Evolutionary conservation across 2,113 vertebrate genomes (phyloP).

Genomic region (mouse (Mus musculus)): DNA sequence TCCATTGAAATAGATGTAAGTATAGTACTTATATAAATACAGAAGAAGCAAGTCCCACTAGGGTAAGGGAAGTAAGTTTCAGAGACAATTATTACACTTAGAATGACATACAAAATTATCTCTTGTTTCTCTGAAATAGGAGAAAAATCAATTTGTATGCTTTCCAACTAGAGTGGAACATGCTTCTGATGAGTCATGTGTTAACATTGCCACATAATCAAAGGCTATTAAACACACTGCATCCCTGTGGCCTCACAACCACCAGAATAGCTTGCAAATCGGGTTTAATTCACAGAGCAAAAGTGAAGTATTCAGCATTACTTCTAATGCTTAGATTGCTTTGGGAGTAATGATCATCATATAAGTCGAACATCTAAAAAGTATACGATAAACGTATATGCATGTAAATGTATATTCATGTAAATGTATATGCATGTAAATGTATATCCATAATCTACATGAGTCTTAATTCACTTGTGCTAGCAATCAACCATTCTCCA

Average conservation of each 20-base stretch:
- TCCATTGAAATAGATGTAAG: slow-evolving; percentile 45
- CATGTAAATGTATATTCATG: too few relatives aligned
- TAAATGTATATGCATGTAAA: background rate
- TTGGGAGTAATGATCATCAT: background rate
- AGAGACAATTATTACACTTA: background rate
- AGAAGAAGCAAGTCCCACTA: background rate
- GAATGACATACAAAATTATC: background rate
- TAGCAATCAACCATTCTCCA: background rate
- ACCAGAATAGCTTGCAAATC: slow-evolving; percentile 31
- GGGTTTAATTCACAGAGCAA: slow-evolving; percentile 56
- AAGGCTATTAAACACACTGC: slow-evolving; percentile 16
- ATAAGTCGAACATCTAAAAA: background rate
- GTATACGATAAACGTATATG: background rate
- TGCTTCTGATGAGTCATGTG: background rate
- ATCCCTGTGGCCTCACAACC: background rate
- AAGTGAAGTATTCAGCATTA: background rate
- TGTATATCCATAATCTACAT: background rate
- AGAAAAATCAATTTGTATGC: slow-evolving; percentile 19
- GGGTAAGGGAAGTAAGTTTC: slow-evolving; percentile 18
- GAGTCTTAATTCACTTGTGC: background rate
- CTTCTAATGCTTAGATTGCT: slow-evolving; percentile 26
- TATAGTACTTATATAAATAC: background rate
- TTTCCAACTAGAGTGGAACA: slow-evolving; percentile 47
- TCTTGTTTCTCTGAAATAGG: slow-evolving; percentile 21
- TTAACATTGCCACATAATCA: slow-evolving; percentile 44